Evolutionary conservation across 1,140 invertebrate species (phyloP), one percentile per base, ranked within the genome.

Genomic region (Rhysida immarginata): DNA sequence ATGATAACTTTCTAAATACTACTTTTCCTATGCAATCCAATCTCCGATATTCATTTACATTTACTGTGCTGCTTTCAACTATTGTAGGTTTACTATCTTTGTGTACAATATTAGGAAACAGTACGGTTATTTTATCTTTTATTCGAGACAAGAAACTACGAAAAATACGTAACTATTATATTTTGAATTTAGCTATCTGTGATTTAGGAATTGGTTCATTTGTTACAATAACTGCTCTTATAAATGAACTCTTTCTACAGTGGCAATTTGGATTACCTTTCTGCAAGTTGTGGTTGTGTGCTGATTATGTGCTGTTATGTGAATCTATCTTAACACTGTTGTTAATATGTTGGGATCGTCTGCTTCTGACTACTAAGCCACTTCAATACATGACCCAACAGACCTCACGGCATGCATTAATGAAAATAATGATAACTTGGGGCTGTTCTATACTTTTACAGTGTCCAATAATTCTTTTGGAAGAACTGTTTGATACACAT

Each of bases 111-210:
- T 20, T 51, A 3, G 49, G 49, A 13, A 51, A 51, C 26, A 11
- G 24, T 5, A 51, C 49, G 2, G 49, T 51, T 8, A 27, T 51
- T 13, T 21, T 21, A 25, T 51, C 49, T 8, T 51, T 51, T 51
- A 27, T 21, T 26, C 49, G 49, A n/a, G 49, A 51, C 24, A 3
- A 11, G 13, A 51, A 51, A 26, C 23, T 51, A 24, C 13, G 49
- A 25, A 51, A 51, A 51, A 26, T 27, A 51, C 13, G 49, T 8
- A 51, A 51, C 20, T 51, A 51, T 25, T 51, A 51, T 21, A 26
- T 51, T 11, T 11, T 51, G 3, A 51, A 51, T 27, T 27, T 51
- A n/a, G 26, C 24, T 25, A 51, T 51, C 13, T 51, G 49, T 27
- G 49, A 51, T 21, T 21, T 51, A 25, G 5, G 5, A 11, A 20